Conservation (phyloP, 1,140 invertebrate species). For the Cecropterus lyciades region DNA sequence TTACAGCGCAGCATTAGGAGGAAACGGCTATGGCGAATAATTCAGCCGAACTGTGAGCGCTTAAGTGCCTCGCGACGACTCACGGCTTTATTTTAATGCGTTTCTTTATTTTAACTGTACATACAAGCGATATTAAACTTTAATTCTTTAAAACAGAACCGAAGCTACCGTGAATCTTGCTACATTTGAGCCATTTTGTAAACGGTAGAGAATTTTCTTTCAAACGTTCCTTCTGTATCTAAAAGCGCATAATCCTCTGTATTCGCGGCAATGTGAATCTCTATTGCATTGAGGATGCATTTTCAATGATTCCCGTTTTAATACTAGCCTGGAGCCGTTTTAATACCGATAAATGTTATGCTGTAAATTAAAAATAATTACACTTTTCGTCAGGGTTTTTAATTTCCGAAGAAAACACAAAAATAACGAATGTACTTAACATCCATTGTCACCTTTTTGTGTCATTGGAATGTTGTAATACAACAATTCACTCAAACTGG, state of each 20-base stretch:
- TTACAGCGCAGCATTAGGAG: conserved; percentile 20
- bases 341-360: too few relatives aligned
- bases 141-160: background rate
- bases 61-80: conserved; percentile 26
- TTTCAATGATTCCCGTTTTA: conserved; percentile 16
- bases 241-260: conserved; percentile 4
- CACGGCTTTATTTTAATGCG: conserved; percentile 15
- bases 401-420: too few relatives aligned
- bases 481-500: background rate
- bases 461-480: background rate
- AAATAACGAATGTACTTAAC: too few relatives aligned
- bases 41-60: conserved; percentile 13
- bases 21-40: conserved; percentile 4
- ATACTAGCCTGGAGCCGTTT: background rate
- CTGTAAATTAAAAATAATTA: too few relatives aligned
- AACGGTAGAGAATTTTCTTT: background rate
- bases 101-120: conserved; percentile 10
- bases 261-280: conserved; percentile 2
- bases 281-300: conserved; percentile 7
- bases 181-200: background rate
- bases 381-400: too few relatives aligned
- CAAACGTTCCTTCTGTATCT: conserved; percentile 11
- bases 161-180: background rate
- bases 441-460: too few relatives aligned
- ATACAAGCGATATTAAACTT: background rate